These are phyloP conservation scores for Drosophila vallismaia DNA, from an alignment of 2,888 invertebrate species.

Conservation along the genomic window DNA sequence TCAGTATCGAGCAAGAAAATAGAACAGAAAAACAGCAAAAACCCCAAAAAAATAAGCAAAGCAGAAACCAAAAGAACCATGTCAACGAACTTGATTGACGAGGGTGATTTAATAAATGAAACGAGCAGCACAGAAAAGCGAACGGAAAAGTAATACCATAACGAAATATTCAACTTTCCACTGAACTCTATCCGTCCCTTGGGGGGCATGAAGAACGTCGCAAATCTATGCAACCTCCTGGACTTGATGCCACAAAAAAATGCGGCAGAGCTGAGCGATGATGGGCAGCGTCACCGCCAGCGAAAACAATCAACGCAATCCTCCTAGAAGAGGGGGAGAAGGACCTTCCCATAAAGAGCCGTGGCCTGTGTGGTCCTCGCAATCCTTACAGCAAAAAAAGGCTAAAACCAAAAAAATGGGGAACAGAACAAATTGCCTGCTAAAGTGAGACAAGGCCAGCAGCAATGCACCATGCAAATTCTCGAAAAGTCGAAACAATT, in stretches of 20 bases:
- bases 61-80: conserved; percentile 49
- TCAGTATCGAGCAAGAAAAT: conserved; percentile 3
- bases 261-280: conserved; percentile 20
- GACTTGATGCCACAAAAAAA: conserved; percentile 21
- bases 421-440: conserved; percentile 31
- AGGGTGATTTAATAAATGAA: conserved; percentile 75
- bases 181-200: conserved; percentile 10
- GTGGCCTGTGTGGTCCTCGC: conserved; percentile 26
- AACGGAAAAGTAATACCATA: conserved; percentile 42
- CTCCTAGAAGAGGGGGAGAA: conserved; percentile 5
- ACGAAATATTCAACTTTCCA: conserved; percentile 31
- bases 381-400: conserved; percentile 8
- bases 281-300: conserved; percentile 33
- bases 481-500: conserved; percentile 46
- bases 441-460: conserved; percentile 26
- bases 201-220: conserved; percentile 16
- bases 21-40: conserved; percentile 3
- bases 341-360: conserved; percentile 34
- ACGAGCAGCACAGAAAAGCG: conserved; percentile 36
- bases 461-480: conserved; percentile 50
- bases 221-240: conserved; percentile 43
- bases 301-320: conserved; percentile 43
- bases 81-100: conserved; percentile 78
- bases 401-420: conserved; percentile 10
- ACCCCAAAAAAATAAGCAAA: conserved; percentile 21